Evolutionary conservation across 2,797 vertebrate genomes (phyloP).

Genomic region (Onychomys leucogaster): DNA sequence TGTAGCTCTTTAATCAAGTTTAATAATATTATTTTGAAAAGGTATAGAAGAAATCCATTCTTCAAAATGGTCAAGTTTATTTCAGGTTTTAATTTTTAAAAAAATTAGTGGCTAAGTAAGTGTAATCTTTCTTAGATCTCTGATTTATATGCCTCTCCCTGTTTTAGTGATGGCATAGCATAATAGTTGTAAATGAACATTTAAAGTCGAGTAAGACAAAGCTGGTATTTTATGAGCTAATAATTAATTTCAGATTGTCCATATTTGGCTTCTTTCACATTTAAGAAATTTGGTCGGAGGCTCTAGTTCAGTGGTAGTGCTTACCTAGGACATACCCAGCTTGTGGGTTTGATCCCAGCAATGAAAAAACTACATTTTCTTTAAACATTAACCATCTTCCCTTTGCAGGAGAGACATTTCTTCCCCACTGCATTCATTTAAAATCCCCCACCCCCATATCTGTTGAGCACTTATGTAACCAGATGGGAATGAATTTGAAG

Average conservation of each 20-base stretch:
- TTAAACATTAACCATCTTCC: constrained; percentile 35
- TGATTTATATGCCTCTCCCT: constrained; percentile 46
- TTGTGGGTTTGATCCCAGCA: not conserved
- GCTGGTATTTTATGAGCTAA: constrained; percentile 59
- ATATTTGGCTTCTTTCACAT: constrained; percentile 62
- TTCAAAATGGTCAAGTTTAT: constrained; percentile 55
- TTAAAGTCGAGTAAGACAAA: constrained; percentile 53
- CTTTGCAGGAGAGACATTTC: not conserved
- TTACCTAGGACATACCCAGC: not conserved
- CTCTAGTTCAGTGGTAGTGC: not conserved
- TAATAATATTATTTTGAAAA: constrained; percentile 50
- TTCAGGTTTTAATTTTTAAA: constrained; percentile 61
- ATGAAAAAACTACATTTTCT: not conserved
- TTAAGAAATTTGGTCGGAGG: not conserved
- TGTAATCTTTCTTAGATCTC: constrained; percentile 6
- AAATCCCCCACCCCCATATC: not conserved
- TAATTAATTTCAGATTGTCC: constrained; percentile 30
- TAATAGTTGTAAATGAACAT: constrained; percentile 53
- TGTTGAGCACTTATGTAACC: constrained; percentile 34
- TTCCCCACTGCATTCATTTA: not conserved
- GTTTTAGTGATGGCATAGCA: constrained; percentile 25
- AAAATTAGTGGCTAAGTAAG: constrained; percentile 32
- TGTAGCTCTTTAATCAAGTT: constrained; percentile 26
- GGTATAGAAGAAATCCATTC: constrained; percentile 38
- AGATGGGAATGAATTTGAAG: not conserved